Percentiles rank a stretch among this genome's conserved stretches.
These are phyloP conservation scores for Diogma glabrata DNA, from an alignment of 2,888 invertebrate species.

Conservation along the genomic window DNA sequence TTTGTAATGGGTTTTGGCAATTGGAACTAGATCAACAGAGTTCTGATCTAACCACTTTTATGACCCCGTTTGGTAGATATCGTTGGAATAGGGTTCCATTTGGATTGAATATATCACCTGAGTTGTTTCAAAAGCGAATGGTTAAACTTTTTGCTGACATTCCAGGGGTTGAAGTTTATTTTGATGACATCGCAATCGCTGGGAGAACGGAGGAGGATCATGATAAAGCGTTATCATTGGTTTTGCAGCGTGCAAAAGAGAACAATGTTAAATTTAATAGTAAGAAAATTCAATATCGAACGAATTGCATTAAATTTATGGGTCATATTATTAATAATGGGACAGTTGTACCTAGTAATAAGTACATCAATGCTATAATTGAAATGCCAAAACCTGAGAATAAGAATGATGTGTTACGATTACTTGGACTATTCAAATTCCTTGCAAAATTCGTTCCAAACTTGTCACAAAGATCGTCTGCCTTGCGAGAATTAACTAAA, in stretches of 20 bases:
- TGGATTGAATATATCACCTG: constrained; percentile 5
- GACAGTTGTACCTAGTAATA: not conserved
- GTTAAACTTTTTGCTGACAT: no score
- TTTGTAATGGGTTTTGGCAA: constrained; percentile 16
- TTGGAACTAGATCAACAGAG: not conserved
- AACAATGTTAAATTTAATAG: not conserved
- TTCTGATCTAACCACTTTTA: not conserved
- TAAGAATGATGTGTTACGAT: not conserved
- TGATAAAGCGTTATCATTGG: not conserved
- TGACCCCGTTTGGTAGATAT: constrained; percentile 16
- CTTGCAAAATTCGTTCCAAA: not conserved
- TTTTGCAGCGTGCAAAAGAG: not conserved
- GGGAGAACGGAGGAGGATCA: not conserved
- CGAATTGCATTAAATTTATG: not conserved
- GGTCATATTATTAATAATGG: not conserved
- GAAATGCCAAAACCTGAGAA: not conserved
- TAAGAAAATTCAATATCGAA: not conserved
- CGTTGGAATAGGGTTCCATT: no score
- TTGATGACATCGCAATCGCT: not conserved
- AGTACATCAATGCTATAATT: not conserved
- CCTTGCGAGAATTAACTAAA: not conserved
- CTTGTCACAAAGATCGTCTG: not conserved
- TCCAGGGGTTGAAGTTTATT: not conserved
- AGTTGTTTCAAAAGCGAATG: not conserved
- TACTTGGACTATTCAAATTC: not conserved